A percentile compares a stretch with the other conserved stretches of the same genome.
phyloP scores from a whole-genome alignment of 2,113 vertebrate species.

The Entomyzon cyanotis region DNA sequence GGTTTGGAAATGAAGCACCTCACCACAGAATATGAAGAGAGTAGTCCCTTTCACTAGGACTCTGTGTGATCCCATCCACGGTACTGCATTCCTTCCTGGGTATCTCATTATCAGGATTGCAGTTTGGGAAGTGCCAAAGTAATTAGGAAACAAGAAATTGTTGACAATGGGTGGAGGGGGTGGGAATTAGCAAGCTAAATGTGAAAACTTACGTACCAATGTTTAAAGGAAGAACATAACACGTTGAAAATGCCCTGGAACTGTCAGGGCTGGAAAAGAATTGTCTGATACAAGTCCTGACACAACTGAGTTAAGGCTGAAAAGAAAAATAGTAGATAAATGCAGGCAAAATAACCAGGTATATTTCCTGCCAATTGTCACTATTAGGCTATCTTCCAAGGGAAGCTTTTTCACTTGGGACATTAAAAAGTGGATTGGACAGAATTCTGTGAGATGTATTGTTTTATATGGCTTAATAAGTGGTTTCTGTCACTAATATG shows the following conservation, averaged over 20 bases:
- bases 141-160: conserved; percentile 11
- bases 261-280: not conserved
- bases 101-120: not conserved
- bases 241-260: not conserved
- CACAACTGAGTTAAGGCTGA: not conserved
- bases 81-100: not conserved
- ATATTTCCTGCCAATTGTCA: conserved; percentile 20
- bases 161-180: not conserved
- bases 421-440: conserved; percentile 5
- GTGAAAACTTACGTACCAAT: not conserved
- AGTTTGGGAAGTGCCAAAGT: not conserved
- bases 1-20: not conserved
- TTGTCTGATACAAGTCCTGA: not conserved
- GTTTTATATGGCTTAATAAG: conserved; percentile 8
- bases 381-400: conserved; percentile 28
- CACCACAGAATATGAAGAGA: not conserved
- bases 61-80: not conserved
- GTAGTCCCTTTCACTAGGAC: not conserved
- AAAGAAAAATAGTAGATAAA: not conserved
- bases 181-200: conserved; percentile 21
- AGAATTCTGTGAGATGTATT: conserved; percentile 2
- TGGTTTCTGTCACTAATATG: conserved; percentile 25
- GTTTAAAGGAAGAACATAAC: conserved; percentile 2
- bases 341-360: conserved; percentile 4
- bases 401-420: conserved; percentile 1